phyloP scores from a whole-genome alignment of 2,888 invertebrate species.

The Lithophane ornitopus region DNA sequence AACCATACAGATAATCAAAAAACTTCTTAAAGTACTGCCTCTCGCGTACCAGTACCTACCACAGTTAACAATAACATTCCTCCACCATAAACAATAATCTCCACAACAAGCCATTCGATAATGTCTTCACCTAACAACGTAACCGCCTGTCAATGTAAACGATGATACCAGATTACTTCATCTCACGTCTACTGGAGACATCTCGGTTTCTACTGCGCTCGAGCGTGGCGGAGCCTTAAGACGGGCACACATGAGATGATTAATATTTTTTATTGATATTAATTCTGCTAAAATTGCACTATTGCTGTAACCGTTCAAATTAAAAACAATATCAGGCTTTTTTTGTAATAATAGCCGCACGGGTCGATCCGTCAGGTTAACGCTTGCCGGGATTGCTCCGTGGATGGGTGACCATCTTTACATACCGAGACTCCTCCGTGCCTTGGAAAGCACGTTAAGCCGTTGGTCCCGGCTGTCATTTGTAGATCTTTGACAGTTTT shows the following conservation, averaged over 20 bases:
- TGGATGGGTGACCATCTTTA: no score
- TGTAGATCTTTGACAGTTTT: no score
- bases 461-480: no score
- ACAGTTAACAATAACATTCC: not conserved
- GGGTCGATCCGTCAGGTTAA: no score
- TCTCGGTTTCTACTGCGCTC: constrained; percentile 53
- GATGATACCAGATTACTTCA: constrained; percentile 36
- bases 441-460: no score
- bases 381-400: no score
- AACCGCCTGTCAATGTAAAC: constrained; percentile 10
- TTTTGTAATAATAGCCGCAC: no score
- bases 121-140: constrained; percentile 34
- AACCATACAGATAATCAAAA: no score
- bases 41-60: not conserved
- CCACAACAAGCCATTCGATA: constrained; percentile 14
- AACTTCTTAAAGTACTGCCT: no score
- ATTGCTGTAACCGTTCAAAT: not conserved
- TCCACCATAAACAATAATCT: not conserved
- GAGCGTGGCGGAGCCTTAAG: constrained; percentile 25
- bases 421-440: no score
- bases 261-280: not conserved
- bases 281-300: not conserved
- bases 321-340: no score
- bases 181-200: constrained; percentile 18
- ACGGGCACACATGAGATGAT: not conserved